phyloP scores from a whole-genome alignment of 1,140 invertebrate species.

The Lasaia peninsularis region DNA sequence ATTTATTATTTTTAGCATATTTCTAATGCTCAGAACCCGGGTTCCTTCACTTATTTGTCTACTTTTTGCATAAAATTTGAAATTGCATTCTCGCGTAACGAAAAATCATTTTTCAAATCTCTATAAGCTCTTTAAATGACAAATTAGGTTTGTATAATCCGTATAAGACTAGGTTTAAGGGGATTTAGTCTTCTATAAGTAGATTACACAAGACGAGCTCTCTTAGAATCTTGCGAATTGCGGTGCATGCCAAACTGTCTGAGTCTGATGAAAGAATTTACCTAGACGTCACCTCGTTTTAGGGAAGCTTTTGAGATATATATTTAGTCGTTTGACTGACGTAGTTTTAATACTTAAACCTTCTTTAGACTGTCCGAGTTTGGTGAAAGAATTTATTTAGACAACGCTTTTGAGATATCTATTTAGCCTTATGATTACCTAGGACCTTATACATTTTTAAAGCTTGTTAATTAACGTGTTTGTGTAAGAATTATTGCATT shows the following conservation, averaged over 20 bases:
- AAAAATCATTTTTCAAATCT: too few species aligned
- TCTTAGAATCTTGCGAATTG: background rate
- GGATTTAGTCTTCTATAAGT: conserved; percentile 1
- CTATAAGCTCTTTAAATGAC: background rate
- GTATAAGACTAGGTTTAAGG: conserved; percentile 6
- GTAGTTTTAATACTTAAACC: too few species aligned
- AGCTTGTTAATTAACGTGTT: too few species aligned
- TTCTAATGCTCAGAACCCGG: too few species aligned
- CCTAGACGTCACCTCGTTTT: background rate
- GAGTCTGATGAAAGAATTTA: background rate
- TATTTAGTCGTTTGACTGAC: too few species aligned
- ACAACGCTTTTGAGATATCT: background rate
- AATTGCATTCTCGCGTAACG: too few species aligned
- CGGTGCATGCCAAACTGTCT: background rate
- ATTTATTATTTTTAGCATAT: too few species aligned
- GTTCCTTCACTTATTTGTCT: too few species aligned
- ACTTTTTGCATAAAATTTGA: too few species aligned
- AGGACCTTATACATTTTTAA: too few species aligned
- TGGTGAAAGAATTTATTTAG: background rate
- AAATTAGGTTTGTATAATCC: conserved; percentile 2
- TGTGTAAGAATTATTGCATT: too few species aligned
- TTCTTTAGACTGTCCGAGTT: background rate
- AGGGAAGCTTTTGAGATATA: background rate
- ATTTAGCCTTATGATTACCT: too few species aligned
- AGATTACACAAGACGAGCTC: background rate